Evolutionary conservation across 2,797 vertebrate species (phyloP).

Genomic region (Pipistrellus pygmaeus): DNA sequence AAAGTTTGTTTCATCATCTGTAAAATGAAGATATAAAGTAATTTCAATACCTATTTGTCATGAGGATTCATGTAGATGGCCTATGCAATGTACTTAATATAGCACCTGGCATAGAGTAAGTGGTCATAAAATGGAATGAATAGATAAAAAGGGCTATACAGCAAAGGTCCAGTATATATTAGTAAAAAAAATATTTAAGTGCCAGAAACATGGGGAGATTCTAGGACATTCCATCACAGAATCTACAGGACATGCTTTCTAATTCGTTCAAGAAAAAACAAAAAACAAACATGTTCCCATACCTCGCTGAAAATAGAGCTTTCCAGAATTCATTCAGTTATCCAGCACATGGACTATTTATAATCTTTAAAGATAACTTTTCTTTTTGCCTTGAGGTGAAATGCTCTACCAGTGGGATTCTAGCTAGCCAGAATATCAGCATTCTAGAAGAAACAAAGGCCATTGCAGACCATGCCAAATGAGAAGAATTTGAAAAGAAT

Average conservation of each 20-base stretch:
- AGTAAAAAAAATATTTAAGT: not conserved
- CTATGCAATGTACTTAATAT: not conserved
- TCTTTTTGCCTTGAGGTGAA: not conserved
- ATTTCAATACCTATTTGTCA: not conserved
- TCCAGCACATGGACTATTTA: not conserved
- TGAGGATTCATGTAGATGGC: not conserved
- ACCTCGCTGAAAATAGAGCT: not conserved
- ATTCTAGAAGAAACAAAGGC: not conserved
- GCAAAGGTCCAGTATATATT: not conserved
- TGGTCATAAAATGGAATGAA: not conserved
- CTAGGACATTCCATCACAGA: slow-evolving; percentile 7
- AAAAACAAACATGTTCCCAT: not conserved
- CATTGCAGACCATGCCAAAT: not conserved
- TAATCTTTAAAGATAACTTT: not conserved
- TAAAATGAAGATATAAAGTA: not conserved
- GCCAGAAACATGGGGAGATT: not conserved
- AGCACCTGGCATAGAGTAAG: not conserved
- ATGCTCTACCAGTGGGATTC: not conserved
- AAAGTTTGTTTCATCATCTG: not conserved
- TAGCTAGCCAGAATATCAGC: not conserved
- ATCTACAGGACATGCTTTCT: not conserved
- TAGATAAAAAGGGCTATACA: not conserved
- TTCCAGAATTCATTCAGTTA: not conserved
- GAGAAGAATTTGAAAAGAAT: not conserved
- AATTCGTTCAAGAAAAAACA: not conserved